phyloP scores from a whole-genome alignment of 2,888 invertebrate genomes.

The Spilosoma lubricipeda region DNA sequence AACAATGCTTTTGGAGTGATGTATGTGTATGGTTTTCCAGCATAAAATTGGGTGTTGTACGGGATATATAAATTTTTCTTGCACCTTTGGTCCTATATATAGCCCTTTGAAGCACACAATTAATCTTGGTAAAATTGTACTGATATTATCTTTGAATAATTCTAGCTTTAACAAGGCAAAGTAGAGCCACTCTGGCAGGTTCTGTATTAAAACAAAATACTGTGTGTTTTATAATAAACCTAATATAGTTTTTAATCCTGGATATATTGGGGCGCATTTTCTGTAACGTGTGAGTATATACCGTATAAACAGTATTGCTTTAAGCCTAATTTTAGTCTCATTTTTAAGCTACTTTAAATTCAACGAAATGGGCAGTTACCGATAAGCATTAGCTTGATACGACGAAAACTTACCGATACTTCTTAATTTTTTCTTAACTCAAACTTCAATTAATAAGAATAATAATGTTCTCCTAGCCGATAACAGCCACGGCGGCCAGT shows the following conservation, averaged over 20 bases:
- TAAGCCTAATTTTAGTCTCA: background rate
- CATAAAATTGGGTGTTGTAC: slow-evolving; percentile 10
- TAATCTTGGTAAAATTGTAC: background rate
- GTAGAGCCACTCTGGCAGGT: too few species aligned
- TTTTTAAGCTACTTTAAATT: too few species aligned
- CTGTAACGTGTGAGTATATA: background rate
- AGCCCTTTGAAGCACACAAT: slow-evolving; percentile 4
- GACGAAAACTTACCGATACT: too few species aligned
- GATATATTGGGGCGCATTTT: background rate
- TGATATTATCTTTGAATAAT: background rate
- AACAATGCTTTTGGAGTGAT: slow-evolving; percentile 19
- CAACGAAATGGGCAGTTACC: too few species aligned
- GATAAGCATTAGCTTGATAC: too few species aligned
- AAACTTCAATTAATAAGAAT: too few species aligned
- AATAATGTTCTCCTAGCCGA: too few species aligned
- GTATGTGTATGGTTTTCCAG: slow-evolving; percentile 18
- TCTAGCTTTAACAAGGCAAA: too few species aligned
- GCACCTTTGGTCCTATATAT: slow-evolving; percentile 11
- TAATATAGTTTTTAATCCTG: background rate
- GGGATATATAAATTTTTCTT: slow-evolving; percentile 15
- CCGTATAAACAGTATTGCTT: background rate
- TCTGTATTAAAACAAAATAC: too few species aligned
- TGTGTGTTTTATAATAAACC: too few species aligned
- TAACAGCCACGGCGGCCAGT: too few species aligned
- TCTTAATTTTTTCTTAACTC: too few species aligned